A percentile compares a stretch with the other conserved stretches of the same genome.
phyloP scores from a whole-genome alignment of 2,888 invertebrate species.

The Apamea monoglypha region DNA sequence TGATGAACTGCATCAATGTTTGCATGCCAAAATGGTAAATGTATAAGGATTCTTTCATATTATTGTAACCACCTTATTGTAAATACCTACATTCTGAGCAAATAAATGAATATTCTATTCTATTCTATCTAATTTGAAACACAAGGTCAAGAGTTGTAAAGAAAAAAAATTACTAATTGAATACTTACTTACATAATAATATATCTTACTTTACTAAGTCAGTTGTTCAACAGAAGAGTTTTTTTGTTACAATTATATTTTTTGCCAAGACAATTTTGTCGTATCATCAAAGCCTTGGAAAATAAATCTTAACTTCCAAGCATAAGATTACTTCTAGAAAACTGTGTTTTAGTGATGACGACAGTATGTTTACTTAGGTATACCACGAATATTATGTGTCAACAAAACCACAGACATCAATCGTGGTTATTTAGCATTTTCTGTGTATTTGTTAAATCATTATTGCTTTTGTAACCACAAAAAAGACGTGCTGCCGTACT shows the following conservation, averaged over 20 bases:
- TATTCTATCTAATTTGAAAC: too few relatives aligned
- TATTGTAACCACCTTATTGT: too few relatives aligned
- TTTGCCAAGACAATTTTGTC: constrained; percentile 4
- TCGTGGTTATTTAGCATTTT: background rate
- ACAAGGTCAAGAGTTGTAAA: background rate
- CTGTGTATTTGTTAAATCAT: background rate
- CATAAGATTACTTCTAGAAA: background rate
- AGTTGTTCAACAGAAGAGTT: background rate
- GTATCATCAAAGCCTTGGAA: constrained; percentile 8
- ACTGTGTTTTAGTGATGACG: background rate
- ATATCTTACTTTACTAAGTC: background rate
- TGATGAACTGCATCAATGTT: too few relatives aligned
- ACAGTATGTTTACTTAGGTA: background rate
- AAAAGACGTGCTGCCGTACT: background rate
- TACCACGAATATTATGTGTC: background rate
- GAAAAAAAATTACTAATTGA: background rate
- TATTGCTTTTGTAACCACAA: background rate
- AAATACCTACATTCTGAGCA: too few relatives aligned
- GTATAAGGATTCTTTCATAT: too few relatives aligned
- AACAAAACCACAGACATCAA: background rate
- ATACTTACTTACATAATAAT: background rate
- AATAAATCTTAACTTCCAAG: background rate
- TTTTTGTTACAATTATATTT: constrained; percentile 19
- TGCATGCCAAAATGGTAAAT: too few relatives aligned
- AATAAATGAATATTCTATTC: too few relatives aligned